phyloP scores from a whole-genome alignment of 1,140 invertebrate genomes.

The Cherax quadricarinatus region DNA sequence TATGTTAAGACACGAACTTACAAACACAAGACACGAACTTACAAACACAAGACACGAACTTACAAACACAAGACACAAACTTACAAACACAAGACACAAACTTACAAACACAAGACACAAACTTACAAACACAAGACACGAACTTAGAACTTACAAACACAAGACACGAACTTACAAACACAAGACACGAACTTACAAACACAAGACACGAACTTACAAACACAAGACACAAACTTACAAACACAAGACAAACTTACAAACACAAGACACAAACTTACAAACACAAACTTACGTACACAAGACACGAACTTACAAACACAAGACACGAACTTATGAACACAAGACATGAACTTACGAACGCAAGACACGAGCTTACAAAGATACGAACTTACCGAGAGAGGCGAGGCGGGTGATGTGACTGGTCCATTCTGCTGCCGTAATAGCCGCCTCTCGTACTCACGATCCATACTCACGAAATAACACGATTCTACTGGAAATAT shows the following conservation, averaged over 20 bases:
- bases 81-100: no score
- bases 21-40: not conserved
- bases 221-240: no score
- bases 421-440: conserved; percentile 68
- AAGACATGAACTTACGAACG: not conserved
- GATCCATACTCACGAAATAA: conserved; percentile 64
- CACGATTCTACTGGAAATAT: not conserved
- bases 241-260: not conserved
- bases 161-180: no score
- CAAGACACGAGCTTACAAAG: not conserved
- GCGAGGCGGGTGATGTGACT: conserved; percentile 56
- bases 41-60: no score
- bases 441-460: conserved; percentile 73
- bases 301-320: conserved; percentile 20
- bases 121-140: not conserved
- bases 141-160: conserved; percentile 16
- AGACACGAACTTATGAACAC: no score
- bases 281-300: no score
- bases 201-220: no score
- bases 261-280: not conserved
- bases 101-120: no score
- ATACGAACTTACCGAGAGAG: conserved; percentile 35
- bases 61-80: no score
- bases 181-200: no score
- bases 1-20: not conserved